These are phyloP conservation scores for Menidia menidia DNA, from an alignment of 2,797 vertebrate species.

Conservation along the genomic window DNA sequence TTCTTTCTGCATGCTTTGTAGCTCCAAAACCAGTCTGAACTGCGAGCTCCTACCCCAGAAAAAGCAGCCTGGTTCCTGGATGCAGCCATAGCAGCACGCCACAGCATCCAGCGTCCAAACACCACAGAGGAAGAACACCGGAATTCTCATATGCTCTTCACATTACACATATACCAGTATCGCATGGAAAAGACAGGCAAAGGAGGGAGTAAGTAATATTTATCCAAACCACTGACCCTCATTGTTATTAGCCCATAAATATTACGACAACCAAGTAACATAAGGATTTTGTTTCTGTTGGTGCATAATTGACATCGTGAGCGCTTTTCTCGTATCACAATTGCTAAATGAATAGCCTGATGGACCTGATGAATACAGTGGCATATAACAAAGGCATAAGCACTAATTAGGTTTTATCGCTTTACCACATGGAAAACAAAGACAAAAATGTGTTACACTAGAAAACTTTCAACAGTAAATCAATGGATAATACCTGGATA, in stretches of 20 bases:
- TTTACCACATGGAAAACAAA: neutral
- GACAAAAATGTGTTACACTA: too few relatives aligned
- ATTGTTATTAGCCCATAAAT: slow-evolving; percentile 4
- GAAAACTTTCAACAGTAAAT: neutral
- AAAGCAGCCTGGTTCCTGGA: slow-evolving; percentile 97
- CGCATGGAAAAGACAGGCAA: slow-evolving; percentile 98
- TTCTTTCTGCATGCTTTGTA: slow-evolving; percentile 58
- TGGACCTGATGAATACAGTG: neutral
- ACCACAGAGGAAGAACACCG: slow-evolving; percentile 91
- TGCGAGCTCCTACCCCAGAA: slow-evolving; percentile 93
- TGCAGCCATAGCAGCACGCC: slow-evolving; percentile 92
- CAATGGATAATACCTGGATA: slow-evolving; percentile 17
- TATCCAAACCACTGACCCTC: neutral
- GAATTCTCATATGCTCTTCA: slow-evolving; percentile 99
- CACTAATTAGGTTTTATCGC: slow-evolving; percentile 11
- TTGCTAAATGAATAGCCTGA: neutral
- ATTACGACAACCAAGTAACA: too few relatives aligned
- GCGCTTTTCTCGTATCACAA: neutral
- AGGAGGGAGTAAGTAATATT: slow-evolving; percentile 91
- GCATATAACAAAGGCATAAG: slow-evolving; percentile 2
- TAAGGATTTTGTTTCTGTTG: neutral
- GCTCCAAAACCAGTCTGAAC: slow-evolving; percentile 98
- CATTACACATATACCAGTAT: slow-evolving; percentile 98
- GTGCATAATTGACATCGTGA: neutral
- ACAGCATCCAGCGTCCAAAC: slow-evolving; percentile 85